A percentile compares a stretch with the other conserved stretches of the same genome.
These are phyloP conservation scores for Clanis bilineata DNA, from an alignment of 2,888 invertebrate genomes.

Conservation along the genomic window DNA sequence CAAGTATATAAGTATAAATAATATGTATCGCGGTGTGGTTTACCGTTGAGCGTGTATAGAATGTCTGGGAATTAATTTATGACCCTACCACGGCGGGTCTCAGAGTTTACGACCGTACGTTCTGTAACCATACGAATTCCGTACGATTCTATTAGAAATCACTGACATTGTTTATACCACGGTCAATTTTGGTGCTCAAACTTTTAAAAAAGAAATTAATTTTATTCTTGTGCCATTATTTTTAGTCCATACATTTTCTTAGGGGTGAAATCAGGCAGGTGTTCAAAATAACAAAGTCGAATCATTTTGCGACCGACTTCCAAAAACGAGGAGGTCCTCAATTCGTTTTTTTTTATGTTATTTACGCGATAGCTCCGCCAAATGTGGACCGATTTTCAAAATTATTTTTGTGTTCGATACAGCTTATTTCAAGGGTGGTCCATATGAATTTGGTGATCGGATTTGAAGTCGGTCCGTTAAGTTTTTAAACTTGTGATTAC, in stretches of 20 bases:
- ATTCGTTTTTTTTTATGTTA: no score
- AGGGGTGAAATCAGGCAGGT: no score
- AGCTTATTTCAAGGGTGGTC: no score
- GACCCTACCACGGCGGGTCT: constrained; percentile 72
- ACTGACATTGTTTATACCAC: constrained; percentile 77
- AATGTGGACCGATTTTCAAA: no score
- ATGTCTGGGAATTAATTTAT: constrained; percentile 53
- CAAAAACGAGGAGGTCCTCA: no score
- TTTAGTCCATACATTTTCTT: not conserved
- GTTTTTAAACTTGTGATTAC: no score
- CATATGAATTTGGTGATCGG: no score
- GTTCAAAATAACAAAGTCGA: no score
- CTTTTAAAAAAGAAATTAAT: constrained; percentile 32
- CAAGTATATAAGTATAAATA: not conserved
- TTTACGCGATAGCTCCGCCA: no score
- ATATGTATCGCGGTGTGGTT: not conserved
- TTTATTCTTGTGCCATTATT: not conserved
- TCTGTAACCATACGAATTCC: constrained; percentile 75
- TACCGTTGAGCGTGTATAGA: constrained; percentile 10
- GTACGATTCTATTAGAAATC: constrained; percentile 77
- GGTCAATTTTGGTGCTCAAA: constrained; percentile 60
- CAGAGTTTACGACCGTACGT: constrained; percentile 54
- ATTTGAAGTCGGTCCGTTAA: no score
- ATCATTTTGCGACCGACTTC: no score
- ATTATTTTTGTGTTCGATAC: no score